Evolutionary conservation across 2,113 vertebrate genomes (phyloP).

Genomic region (Siniperca knerii): DNA sequence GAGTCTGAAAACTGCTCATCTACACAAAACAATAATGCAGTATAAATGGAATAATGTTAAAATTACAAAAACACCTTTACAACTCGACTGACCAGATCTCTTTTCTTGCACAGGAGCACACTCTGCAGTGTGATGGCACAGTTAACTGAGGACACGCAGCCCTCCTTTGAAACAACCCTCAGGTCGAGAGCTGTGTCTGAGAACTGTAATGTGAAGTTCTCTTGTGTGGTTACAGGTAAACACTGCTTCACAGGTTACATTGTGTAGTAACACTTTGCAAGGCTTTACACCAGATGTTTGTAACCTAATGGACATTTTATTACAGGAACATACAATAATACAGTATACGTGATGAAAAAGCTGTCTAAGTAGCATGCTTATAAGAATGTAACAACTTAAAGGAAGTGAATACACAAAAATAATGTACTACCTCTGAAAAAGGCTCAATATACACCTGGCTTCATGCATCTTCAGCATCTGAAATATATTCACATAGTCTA

Average conservation of each 20-base stretch:
- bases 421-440: not conserved
- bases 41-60: not conserved
- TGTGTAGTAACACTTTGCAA: not conserved
- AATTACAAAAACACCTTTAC: not conserved
- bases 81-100: conserved; percentile 1
- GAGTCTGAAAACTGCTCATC: not conserved
- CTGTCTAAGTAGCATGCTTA: not conserved
- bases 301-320: not conserved
- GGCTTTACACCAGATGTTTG: not conserved
- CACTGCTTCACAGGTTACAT: not conserved
- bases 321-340: not conserved
- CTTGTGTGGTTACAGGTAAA: conserved; percentile 95
- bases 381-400: not conserved
- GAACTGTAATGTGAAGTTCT: conserved; percentile 92
- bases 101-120: conserved; percentile 89
- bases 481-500: not conserved
- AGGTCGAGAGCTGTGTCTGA: conserved; percentile 94
- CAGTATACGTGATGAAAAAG: not conserved
- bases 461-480: not conserved
- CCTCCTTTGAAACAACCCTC: conserved; percentile 92
- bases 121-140: conserved; percentile 96
- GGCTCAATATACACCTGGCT: not conserved
- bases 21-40: not conserved
- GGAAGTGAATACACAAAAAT: not conserved
- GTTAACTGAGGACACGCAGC: conserved; percentile 95